Conservation (phyloP, 1,140 invertebrate genomes). For the Meloidogyne exigua region DNA sequence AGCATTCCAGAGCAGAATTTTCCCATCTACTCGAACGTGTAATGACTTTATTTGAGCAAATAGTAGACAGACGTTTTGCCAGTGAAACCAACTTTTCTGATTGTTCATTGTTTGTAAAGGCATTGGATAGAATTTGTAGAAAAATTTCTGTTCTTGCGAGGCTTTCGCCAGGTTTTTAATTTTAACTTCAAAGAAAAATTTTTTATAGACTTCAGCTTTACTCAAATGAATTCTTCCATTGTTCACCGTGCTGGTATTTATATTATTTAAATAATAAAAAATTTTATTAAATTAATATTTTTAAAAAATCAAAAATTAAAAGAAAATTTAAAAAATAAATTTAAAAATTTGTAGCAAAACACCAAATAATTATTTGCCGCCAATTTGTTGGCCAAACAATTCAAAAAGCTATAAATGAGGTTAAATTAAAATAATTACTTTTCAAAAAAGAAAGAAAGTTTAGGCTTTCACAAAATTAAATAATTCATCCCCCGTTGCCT, state of each 20-base stretch:
- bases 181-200: neutral
- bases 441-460: neutral
- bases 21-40: constrained; percentile 26
- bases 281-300: no score
- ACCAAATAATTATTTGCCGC: constrained; percentile 43
- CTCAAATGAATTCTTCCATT: constrained; percentile 10
- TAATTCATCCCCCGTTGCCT: neutral
- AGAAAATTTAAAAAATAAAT: neutral
- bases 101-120: constrained; percentile 46
- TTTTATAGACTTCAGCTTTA: constrained; percentile 17
- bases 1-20: constrained; percentile 24
- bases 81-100: constrained; percentile 34
- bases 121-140: constrained; percentile 41
- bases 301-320: no score
- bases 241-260: constrained; percentile 20
- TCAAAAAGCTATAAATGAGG: constrained; percentile 20
- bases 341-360: constrained; percentile 25
- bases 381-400: constrained; percentile 16
- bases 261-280: no score
- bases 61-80: constrained; percentile 36
- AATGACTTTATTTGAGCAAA: constrained; percentile 35
- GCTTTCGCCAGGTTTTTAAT: constrained; percentile 28
- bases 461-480: constrained; percentile 15
- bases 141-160: constrained; percentile 45
- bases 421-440: neutral